Percentiles rank a stretch among this genome's conserved stretches.
Evolutionary conservation across 2,888 invertebrate species (phyloP).

Genomic region (Hybos culiciformis): DNA sequence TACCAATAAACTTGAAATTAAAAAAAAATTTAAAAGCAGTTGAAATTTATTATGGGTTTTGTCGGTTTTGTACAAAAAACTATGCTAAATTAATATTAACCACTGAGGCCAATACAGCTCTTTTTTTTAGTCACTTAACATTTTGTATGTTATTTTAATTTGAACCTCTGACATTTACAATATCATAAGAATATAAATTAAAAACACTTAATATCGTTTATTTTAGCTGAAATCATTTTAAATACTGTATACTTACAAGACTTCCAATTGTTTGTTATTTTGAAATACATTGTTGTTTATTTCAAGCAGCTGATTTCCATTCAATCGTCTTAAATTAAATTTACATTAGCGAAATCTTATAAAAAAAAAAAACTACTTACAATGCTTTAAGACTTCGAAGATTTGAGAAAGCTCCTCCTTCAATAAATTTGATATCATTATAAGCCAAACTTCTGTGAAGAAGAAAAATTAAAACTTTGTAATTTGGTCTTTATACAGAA

Average conservation of each 20-base stretch:
- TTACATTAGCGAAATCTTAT: no score
- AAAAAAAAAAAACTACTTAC: no score
- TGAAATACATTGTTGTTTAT: constrained; percentile 35
- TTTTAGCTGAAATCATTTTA: no score
- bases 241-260: constrained; percentile 38
- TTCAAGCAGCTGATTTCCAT: constrained; percentile 36
- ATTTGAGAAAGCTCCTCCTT: constrained; percentile 24
- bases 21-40: no score
- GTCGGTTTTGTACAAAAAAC: not conserved
- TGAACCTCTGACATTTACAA: no score
- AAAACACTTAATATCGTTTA: no score
- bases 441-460: constrained; percentile 22
- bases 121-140: no score
- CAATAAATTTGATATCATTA: not conserved
- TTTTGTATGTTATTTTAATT: no score
- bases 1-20: no score
- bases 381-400: constrained; percentile 28
- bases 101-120: not conserved
- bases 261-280: constrained; percentile 33
- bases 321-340: constrained; percentile 34
- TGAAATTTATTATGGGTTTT: no score
- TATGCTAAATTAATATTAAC: not conserved
- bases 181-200: no score
- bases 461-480: not conserved
- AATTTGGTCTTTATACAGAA: no score